These are phyloP conservation scores for Hippopotamus amphibius DNA, from an alignment of 2,113 vertebrate genomes.

Conservation along the genomic window DNA sequence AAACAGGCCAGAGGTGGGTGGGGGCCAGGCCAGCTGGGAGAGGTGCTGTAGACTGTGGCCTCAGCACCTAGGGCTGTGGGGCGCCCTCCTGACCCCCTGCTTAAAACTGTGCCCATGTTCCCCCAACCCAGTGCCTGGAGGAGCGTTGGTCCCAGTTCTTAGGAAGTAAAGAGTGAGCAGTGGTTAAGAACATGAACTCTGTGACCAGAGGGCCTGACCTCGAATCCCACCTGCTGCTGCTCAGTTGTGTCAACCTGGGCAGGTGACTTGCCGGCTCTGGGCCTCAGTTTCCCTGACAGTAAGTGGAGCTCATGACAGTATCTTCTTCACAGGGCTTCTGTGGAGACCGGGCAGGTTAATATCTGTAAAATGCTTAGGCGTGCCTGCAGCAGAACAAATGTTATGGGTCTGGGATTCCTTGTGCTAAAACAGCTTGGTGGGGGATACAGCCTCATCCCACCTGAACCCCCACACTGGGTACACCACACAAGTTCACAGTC, in stretches of 20 bases:
- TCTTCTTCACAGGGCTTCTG: not conserved
- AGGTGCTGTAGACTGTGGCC: not conserved
- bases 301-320: not conserved
- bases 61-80: rapidly evolving
- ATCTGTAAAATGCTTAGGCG: not conserved
- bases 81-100: not conserved
- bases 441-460: not conserved
- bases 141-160: not conserved
- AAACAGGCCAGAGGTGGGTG: not conserved
- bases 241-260: not conserved
- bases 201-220: not conserved
- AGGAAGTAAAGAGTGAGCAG: not conserved
- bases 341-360: not conserved
- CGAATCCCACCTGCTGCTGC: rapidly evolving
- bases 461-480: rapidly evolving
- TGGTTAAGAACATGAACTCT: not conserved
- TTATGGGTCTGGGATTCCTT: not conserved
- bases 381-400: not conserved
- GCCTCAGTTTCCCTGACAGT: not conserved
- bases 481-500: not conserved
- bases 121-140: not conserved
- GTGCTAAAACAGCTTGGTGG: rapidly evolving
- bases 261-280: not conserved
- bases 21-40: not conserved
- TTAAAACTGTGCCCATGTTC: not conserved